Conservation (phyloP, 1,140 invertebrate species). For the Thalassaphorura encarpata region DNA sequence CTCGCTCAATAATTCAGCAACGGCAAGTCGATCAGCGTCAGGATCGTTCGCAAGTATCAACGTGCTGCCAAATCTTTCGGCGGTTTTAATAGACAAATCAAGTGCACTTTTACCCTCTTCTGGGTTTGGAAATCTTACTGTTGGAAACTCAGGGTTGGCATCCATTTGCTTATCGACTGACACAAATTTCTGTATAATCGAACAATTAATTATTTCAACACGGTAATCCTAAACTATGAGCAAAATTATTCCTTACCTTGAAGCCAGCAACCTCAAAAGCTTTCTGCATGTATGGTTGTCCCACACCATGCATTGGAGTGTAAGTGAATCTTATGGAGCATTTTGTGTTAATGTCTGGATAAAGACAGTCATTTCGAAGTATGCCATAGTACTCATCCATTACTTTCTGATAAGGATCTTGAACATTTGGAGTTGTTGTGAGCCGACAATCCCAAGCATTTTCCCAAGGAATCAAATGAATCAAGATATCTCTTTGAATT, state of each 20-base stretch:
- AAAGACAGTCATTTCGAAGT: conserved; percentile 32
- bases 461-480: conserved; percentile 60
- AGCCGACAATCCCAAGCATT: conserved; percentile 53
- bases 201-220: conserved; percentile 5
- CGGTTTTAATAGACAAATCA: conserved; percentile 71
- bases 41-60: conserved; percentile 96
- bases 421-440: not conserved
- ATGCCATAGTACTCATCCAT: conserved; percentile 19
- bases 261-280: conserved; percentile 68
- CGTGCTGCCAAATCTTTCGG: conserved; percentile 54
- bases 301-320: conserved; percentile 97
- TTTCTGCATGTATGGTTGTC: conserved; percentile 63
- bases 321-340: conserved; percentile 55
- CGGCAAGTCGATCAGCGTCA: conserved; percentile 91
- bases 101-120: conserved; percentile 90
- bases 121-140: conserved; percentile 95
- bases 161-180: conserved; percentile 73
- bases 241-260: conserved; percentile 43
- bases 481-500: conserved; percentile 69
- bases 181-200: conserved; percentile 56
- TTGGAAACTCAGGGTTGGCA: conserved; percentile 93
- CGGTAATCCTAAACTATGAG: not conserved
- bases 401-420: conserved; percentile 18
- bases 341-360: not conserved
- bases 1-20: conserved; percentile 66